phyloP scores from a whole-genome alignment of 2,888 invertebrate species.

The Octonoba sinensis region DNA sequence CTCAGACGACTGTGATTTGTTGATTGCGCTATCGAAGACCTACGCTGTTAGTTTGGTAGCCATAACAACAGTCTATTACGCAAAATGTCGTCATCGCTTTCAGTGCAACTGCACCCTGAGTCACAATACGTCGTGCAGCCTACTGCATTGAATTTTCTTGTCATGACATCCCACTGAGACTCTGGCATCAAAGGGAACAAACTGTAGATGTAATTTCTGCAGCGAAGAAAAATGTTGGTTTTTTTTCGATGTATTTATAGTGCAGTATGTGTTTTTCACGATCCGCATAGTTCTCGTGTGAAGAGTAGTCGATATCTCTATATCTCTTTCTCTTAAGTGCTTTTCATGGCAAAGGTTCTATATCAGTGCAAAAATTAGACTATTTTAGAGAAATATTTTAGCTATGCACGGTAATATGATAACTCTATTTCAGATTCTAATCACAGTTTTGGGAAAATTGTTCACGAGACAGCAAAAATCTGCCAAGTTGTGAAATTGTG shows the following conservation, averaged over 20 bases:
- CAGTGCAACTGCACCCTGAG: no score
- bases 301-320: slow-evolving; percentile 5
- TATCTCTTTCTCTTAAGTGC: slow-evolving; percentile 44
- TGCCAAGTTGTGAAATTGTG: no score
- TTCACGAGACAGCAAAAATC: no score
- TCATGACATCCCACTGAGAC: no score
- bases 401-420: slow-evolving; percentile 39
- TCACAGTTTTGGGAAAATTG: no score
- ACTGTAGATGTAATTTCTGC: slow-evolving; percentile 9
- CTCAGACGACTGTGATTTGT: no score
- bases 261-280: slow-evolving; percentile 46
- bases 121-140: no score
- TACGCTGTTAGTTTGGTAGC: no score
- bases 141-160: no score
- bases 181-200: slow-evolving; percentile 40
- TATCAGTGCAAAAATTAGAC: slow-evolving; percentile 40
- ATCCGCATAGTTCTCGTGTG: slow-evolving; percentile 29
- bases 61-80: no score
- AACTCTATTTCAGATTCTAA: slow-evolving; percentile 15
- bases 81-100: no score
- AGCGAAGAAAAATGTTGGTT: slow-evolving; percentile 17
- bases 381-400: slow-evolving; percentile 58
- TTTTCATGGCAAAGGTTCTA: slow-evolving; percentile 45
- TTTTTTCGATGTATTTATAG: slow-evolving; percentile 47
- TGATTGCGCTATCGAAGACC: no score